These are phyloP conservation scores for Darevskia nairensis DNA, from an alignment of 2,797 vertebrate species.

Conservation along the genomic window DNA sequence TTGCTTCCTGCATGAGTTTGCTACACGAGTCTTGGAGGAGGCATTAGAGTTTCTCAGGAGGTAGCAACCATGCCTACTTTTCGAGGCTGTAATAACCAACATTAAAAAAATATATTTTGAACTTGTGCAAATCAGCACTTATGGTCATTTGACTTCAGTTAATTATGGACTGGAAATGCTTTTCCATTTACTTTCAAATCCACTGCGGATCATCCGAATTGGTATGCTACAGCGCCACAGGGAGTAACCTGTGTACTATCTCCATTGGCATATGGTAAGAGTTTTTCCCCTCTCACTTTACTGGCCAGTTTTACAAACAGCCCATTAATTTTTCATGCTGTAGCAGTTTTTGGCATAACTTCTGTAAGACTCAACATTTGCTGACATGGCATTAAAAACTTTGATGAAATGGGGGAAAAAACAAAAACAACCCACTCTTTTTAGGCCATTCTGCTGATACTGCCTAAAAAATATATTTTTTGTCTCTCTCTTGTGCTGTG, in stretches of 20 bases:
- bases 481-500: not conserved
- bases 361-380: not conserved
- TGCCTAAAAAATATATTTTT: not conserved
- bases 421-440: not conserved
- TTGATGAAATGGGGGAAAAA: not conserved
- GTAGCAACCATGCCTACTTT: constrained; percentile 62
- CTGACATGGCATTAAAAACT: constrained; percentile 11
- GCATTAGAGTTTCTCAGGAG: constrained; percentile 53
- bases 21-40: constrained; percentile 41
- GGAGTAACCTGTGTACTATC: constrained; percentile 25
- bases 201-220: not conserved
- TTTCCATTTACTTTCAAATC: constrained; percentile 32
- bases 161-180: constrained; percentile 45
- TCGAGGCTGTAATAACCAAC: constrained; percentile 48
- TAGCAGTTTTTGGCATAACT: constrained; percentile 26
- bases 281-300: not conserved
- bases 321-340: constrained; percentile 40
- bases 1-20: constrained; percentile 60
- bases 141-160: constrained; percentile 55
- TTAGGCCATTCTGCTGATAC: not conserved
- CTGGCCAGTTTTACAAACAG: not conserved
- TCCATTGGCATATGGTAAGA: constrained; percentile 29
- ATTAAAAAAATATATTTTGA: constrained; percentile 49
- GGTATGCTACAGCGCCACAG: not conserved
- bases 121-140: constrained; percentile 53